These are phyloP conservation scores for Acrocephalus arundinaceus DNA, from an alignment of 2,113 vertebrate species.

Conservation along the genomic window DNA sequence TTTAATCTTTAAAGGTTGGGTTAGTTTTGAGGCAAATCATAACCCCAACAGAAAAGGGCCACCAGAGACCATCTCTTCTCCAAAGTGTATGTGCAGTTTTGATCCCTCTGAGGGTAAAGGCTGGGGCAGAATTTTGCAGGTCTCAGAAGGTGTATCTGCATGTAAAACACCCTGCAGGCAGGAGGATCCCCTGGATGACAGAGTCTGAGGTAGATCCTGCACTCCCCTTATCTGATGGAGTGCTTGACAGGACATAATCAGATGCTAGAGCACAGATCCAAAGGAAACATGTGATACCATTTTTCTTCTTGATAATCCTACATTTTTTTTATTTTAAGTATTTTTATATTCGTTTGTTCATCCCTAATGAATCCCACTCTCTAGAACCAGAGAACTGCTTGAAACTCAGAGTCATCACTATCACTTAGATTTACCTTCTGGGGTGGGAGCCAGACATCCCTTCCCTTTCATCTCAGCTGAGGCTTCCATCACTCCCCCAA, in stretches of 20 bases:
- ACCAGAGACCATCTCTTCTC: background rate
- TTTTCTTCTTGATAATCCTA: background rate
- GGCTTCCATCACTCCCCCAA: accelerated
- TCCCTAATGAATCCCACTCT: background rate
- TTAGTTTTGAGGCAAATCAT: background rate
- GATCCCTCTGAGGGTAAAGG: background rate
- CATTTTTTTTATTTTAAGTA: background rate
- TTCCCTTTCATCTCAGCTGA: background rate
- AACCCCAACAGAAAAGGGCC: background rate
- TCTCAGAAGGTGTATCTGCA: background rate
- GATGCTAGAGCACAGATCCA: background rate
- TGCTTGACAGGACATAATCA: background rate
- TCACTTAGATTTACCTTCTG: background rate
- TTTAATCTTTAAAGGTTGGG: background rate
- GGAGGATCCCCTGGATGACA: background rate
- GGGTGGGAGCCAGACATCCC: background rate
- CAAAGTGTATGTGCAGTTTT: background rate
- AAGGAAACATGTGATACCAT: background rate
- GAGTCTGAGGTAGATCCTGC: background rate
- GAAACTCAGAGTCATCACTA: background rate
- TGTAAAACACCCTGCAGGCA: background rate
- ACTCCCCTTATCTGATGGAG: background rate
- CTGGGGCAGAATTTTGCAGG: background rate
- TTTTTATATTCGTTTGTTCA: background rate
- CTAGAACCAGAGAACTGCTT: no score